Base-by-base conservation (phyloP, 2,113 vertebrate genomes). In the Lathamus discolor region DNA sequence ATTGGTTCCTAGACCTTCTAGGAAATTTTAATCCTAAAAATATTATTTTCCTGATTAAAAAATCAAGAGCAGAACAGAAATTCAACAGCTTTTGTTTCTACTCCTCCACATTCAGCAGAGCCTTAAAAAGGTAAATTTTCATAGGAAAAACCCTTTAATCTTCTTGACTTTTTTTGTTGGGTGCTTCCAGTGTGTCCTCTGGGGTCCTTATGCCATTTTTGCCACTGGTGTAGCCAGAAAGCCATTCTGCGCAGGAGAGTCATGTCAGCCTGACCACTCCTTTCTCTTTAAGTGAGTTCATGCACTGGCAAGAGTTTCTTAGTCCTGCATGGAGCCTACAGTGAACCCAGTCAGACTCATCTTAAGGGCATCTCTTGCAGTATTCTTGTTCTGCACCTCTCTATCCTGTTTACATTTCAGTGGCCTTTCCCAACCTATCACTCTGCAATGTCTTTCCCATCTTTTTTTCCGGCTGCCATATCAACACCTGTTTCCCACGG, bases 261-360 rank as follows among this genome's bases (percentile, higher is more conserved):
- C 0, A 9, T 43, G 27, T 23, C 1, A 3, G 23, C 35, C 62
- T 33, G 48, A 23, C 28, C 7, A 0, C 6, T 44, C 24, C 23
- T 55, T 67, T 39, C 43, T 44, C n/a, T 22, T 59, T 2, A 2
- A 69, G 28, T 7, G 7, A 33, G 12, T 41, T 80, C 16, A 19
- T 13, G 46, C 24, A 10, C n/a, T 25, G 55, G 8, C 19, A 35
- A 43, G 63, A 54, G 19, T 54, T 84, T 86, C 19, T 37, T 35
- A 25, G 5, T 64, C 17, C 33, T 87, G 52, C 10, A 28, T 18
- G 57, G 48, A 31, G 29, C 9, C 44, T 27, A 8, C 18, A 1
- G 6, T 10, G 70, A 84, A 11, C 22, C 14, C 12, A 8, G 29
- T 13, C 75, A 31, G 18, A 31, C 4, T 41, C 5, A 8, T 27